A percentile compares a stretch with the other conserved stretches of the same genome.
Evolutionary conservation across 2,888 invertebrate genomes (phyloP).

Genomic region (Neelides folsomi): DNA sequence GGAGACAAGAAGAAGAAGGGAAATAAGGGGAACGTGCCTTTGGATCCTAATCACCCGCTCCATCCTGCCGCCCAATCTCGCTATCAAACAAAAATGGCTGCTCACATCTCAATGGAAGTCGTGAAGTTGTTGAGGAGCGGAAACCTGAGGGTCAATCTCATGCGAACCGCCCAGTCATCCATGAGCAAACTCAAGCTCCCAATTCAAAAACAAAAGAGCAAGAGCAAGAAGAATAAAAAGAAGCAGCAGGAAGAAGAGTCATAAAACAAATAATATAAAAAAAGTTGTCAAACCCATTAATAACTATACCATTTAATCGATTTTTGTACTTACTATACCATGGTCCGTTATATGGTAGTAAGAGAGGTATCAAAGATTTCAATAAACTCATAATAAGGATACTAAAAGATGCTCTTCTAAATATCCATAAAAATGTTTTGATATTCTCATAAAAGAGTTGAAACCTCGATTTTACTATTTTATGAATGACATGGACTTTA

Average conservation of each 20-base stretch:
- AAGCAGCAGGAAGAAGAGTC: constrained; percentile 1
- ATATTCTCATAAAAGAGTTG: too few relatives aligned
- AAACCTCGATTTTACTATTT: too few relatives aligned
- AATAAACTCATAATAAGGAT: too few relatives aligned
- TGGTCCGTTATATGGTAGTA: too few relatives aligned
- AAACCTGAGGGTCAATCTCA: constrained; percentile 30
- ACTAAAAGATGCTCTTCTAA: too few relatives aligned
- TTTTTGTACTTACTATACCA: too few relatives aligned
- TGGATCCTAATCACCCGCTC: constrained; percentile 24
- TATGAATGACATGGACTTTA: too few relatives aligned
- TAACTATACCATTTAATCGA: too few relatives aligned
- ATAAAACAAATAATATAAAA: too few relatives aligned
- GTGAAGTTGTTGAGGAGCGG: constrained; percentile 31
- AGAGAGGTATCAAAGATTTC: too few relatives aligned
- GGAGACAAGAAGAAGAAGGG: constrained; percentile 20
- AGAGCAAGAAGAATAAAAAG: constrained; percentile 17
- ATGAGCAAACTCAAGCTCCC: constrained; percentile 33
- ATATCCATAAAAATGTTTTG: too few relatives aligned
- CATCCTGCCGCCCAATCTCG: constrained; percentile 22
- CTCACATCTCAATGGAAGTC: constrained; percentile 33
- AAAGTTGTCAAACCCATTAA: too few relatives aligned
- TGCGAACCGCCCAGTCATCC: constrained; percentile 30
- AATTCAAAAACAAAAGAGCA: constrained; percentile 25
- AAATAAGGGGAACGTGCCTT: constrained; percentile 5
- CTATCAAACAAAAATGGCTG: constrained; percentile 33